phyloP scores from a whole-genome alignment of 2,113 vertebrate species.

The Platycercus adscitus region DNA sequence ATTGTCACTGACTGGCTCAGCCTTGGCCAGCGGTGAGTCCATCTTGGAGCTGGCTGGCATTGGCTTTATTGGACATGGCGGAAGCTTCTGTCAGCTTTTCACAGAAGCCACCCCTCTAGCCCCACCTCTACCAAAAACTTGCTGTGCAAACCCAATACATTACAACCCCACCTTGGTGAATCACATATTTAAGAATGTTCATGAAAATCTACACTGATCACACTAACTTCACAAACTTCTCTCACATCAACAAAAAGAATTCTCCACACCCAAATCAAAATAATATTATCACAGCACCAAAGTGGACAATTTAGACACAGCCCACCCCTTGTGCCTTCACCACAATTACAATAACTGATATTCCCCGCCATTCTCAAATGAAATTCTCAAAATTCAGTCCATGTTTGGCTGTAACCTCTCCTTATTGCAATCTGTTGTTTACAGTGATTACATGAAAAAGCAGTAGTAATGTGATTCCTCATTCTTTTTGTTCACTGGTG shows the following conservation, averaged over 20 bases:
- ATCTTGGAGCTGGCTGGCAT: not conserved
- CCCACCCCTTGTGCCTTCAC: not conserved
- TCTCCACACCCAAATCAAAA: not conserved
- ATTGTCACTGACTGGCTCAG: fast-evolving
- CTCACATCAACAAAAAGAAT: not conserved
- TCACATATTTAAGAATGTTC: not conserved
- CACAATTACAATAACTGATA: not conserved
- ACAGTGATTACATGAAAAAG: not conserved
- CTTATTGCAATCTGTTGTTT: not conserved
- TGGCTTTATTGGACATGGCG: not conserved
- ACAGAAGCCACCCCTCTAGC: not conserved
- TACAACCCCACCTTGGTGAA: not conserved
- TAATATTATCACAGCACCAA: not conserved
- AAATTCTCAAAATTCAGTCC: not conserved
- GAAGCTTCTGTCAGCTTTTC: not conserved
- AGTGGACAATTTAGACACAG: not conserved
- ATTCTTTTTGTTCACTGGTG: not conserved
- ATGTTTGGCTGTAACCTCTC: not conserved
- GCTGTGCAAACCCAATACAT: not conserved
- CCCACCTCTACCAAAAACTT: not conserved
- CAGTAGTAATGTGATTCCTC: not conserved
- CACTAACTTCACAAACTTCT: not conserved
- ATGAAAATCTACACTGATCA: not conserved
- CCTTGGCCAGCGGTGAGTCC: not conserved
- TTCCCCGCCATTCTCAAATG: not conserved